Percentiles rank a stretch among this genome's conserved stretches.
These are phyloP conservation scores for Mus pahari DNA, from an alignment of 2,113 vertebrate species.

Conservation along the genomic window DNA sequence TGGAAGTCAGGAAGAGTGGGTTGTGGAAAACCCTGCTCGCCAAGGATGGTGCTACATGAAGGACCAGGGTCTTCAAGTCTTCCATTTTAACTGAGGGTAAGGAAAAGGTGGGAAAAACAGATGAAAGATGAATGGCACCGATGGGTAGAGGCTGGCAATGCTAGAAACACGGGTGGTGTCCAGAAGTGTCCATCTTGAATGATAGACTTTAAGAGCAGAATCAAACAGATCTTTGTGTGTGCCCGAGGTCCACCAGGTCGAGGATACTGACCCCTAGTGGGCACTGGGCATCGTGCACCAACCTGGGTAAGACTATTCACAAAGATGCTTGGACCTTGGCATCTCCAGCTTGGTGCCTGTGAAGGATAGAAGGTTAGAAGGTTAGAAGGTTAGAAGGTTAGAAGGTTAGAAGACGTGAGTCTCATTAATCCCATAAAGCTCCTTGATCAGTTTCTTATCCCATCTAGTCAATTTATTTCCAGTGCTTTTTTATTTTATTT, in stretches of 20 bases:
- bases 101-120: no score
- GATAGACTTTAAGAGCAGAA: background rate
- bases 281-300: background rate
- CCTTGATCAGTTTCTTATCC: constrained; percentile 32
- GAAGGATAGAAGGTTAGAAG: no score
- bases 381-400: no score
- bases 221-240: background rate
- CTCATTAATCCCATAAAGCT: background rate
- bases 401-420: background rate
- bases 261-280: background rate
- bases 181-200: background rate
- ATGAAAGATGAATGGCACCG: background rate
- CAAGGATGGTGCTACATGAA: background rate
- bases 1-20: background rate
- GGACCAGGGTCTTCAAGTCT: background rate
- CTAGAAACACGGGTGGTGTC: background rate
- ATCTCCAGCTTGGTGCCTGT: background rate
- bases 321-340: background rate
- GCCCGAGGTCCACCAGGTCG: background rate
- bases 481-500: constrained; percentile 38
- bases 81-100: background rate
- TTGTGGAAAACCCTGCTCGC: background rate
- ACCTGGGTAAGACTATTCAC: background rate
- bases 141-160: background rate
- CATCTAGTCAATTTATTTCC: constrained; percentile 22